Conservation (phyloP, 2,888 invertebrate genomes). For the Kuschelorhynchus macadamiae region DNA sequence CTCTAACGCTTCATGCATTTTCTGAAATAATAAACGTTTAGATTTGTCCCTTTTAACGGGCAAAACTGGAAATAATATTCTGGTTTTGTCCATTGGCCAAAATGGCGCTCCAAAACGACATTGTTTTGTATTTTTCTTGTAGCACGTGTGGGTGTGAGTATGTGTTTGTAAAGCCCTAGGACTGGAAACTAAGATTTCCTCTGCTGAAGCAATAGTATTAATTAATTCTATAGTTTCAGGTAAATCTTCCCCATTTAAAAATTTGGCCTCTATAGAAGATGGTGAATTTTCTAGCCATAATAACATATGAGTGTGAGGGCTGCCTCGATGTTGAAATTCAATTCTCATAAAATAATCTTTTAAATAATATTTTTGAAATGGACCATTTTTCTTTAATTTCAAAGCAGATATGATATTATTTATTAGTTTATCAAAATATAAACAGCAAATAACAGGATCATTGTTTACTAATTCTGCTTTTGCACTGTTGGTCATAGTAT, state of each 20-base stretch:
- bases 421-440: slow-evolving; percentile 24
- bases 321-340: slow-evolving; percentile 62
- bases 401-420: not conserved
- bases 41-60: slow-evolving; percentile 23
- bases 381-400: slow-evolving; percentile 54
- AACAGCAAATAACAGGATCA: slow-evolving; percentile 57
- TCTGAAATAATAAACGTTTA: not conserved
- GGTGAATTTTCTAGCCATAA: slow-evolving; percentile 64
- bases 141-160: slow-evolving; percentile 60
- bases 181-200: slow-evolving; percentile 55
- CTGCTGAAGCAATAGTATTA: not conserved
- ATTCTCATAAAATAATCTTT: slow-evolving; percentile 61
- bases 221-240: too few species aligned
- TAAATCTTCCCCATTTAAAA: not conserved
- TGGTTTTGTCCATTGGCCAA: slow-evolving; percentile 53
- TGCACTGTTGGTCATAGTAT: not conserved
- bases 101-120: slow-evolving; percentile 61
- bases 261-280: slow-evolving; percentile 31
- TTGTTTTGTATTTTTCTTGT: slow-evolving; percentile 52
- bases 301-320: slow-evolving; percentile 37
- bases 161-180: slow-evolving; percentile 55
- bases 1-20: too few species aligned
- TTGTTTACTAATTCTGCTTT: slow-evolving; percentile 58
- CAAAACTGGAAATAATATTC: slow-evolving; percentile 54
- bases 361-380: slow-evolving; percentile 60